A percentile compares a stretch with the other conserved stretches of the same genome.
Conservation (phyloP, 1,140 invertebrate species). For the Trichonephila clavipes region DNA sequence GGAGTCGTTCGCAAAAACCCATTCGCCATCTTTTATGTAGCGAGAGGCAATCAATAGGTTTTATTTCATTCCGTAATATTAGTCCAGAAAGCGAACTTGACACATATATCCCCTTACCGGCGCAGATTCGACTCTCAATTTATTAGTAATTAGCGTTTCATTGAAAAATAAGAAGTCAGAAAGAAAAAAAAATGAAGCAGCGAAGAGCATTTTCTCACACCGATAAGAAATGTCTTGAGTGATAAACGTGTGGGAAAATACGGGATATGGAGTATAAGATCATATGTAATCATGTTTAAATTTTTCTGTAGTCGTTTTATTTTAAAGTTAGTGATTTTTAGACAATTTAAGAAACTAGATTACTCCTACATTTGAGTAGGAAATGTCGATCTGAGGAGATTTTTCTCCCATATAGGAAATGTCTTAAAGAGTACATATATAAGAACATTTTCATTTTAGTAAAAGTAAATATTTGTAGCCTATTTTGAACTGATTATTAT, state of each 20-base stretch:
- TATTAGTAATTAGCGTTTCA: conserved; percentile 69
- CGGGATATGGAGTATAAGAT: background rate
- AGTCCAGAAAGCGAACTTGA: conserved; percentile 51
- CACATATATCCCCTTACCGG: conserved; percentile 61
- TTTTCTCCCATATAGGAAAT: too few species aligned
- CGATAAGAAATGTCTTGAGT: background rate
- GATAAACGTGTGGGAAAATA: background rate
- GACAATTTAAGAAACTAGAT: too few species aligned
- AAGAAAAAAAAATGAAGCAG: background rate
- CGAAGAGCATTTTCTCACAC: background rate
- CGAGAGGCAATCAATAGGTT: conserved; percentile 76
- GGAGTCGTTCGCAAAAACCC: conserved; percentile 73
- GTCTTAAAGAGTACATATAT: too few species aligned
- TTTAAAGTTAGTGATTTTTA: too few species aligned
- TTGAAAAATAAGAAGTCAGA: conserved; percentile 4
- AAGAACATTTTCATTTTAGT: too few species aligned
- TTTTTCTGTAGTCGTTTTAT: too few species aligned
- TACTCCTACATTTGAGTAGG: too few species aligned
- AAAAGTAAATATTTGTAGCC: too few species aligned
- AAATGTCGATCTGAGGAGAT: too few species aligned
- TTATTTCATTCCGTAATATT: conserved; percentile 76
- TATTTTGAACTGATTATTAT: too few species aligned
- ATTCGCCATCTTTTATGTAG: conserved; percentile 76
- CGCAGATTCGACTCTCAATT: conserved; percentile 50
- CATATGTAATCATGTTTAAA: too few species aligned